These are phyloP conservation scores for Panopea generosa DNA, from an alignment of 2,888 invertebrate species.

Conservation along the genomic window DNA sequence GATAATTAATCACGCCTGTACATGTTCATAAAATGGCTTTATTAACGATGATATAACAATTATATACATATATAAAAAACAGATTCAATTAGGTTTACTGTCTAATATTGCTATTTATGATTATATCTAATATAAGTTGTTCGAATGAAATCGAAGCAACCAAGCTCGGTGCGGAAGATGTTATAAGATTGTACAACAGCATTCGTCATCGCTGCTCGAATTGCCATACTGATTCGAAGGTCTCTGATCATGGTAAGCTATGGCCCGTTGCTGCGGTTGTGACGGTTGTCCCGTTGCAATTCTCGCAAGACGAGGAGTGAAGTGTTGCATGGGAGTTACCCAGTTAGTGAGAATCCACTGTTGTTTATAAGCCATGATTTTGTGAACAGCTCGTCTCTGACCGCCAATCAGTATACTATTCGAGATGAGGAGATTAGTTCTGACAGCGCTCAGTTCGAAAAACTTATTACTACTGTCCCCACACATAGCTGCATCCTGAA, in stretches of 20 bases:
- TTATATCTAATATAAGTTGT: too few species aligned
- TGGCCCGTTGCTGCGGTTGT: conserved; percentile 5
- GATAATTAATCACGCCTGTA: too few species aligned
- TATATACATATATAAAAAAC: too few species aligned
- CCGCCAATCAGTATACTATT: conserved; percentile 47
- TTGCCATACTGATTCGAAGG: too few species aligned
- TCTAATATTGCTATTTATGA: too few species aligned
- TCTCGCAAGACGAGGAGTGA: conserved; percentile 20
- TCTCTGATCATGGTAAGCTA: not conserved
- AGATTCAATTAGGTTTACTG: too few species aligned
- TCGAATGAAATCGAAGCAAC: too few species aligned
- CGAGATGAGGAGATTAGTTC: conserved; percentile 22
- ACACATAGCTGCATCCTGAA: conserved; percentile 44
- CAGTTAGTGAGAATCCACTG: conserved; percentile 35
- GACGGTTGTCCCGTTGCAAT: conserved; percentile 9
- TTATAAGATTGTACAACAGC: too few species aligned
- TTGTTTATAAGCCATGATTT: conserved; percentile 41
- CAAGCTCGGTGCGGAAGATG: too few species aligned
- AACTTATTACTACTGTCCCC: conserved; percentile 36
- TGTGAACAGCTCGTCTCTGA: conserved; percentile 28
- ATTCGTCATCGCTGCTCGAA: too few species aligned
- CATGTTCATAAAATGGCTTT: too few species aligned
- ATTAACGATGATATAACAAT: too few species aligned
- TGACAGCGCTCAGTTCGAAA: conserved; percentile 48
- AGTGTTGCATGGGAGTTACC: conserved; percentile 28